Percentiles rank a stretch among this genome's conserved stretches.
These are phyloP conservation scores for Tichodroma muraria DNA, from an alignment of 2,113 vertebrate species.

Conservation along the genomic window DNA sequence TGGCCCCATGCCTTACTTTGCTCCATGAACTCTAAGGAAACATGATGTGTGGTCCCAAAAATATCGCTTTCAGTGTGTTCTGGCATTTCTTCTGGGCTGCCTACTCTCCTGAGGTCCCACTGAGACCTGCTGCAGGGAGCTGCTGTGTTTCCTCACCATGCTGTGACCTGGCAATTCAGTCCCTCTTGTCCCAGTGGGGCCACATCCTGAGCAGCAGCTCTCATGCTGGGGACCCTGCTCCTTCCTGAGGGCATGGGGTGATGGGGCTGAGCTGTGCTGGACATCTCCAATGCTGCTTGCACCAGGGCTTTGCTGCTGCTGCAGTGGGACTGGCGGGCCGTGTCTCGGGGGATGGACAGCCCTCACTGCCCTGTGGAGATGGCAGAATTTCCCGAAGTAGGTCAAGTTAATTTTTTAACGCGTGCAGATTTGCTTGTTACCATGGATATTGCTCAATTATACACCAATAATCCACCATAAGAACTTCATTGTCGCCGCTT, in stretches of 20 bases:
- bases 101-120: background rate
- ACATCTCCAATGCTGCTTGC: rapidly evolving
- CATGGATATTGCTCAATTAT: constrained; percentile 65
- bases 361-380: background rate
- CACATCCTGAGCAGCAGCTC: background rate
- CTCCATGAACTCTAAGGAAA: background rate
- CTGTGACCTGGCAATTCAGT: rapidly evolving
- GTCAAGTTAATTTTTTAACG: constrained; percentile 54
- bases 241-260: background rate
- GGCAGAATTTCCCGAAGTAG: constrained; percentile 55
- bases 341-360: background rate
- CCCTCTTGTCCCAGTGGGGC: rapidly evolving
- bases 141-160: background rate
- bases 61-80: background rate
- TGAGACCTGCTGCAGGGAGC: background rate
- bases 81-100: background rate
- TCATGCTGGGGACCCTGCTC: background rate
- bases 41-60: background rate
- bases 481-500: background rate
- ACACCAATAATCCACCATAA: constrained; percentile 56
- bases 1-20: background rate
- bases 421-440: constrained; percentile 53
- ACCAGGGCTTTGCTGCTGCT: background rate
- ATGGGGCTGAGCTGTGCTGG: background rate
- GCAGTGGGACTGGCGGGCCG: rapidly evolving